Percentiles rank a stretch among this genome's conserved stretches.
Evolutionary conservation across 2,113 vertebrate species (phyloP).

Genomic region (Cebus imitator): DNA sequence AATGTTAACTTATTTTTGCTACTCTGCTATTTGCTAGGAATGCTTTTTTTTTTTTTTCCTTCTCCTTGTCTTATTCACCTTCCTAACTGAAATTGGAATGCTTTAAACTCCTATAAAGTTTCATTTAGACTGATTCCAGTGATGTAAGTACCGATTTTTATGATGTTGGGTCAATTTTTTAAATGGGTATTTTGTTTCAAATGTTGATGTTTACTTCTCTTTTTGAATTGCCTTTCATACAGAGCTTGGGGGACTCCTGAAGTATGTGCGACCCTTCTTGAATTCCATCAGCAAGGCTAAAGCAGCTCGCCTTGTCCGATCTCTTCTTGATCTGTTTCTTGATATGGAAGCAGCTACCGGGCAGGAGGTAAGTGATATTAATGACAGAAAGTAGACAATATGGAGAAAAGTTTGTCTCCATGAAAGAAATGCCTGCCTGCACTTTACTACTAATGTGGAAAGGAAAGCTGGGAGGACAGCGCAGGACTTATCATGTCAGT

Average conservation of each 20-base stretch:
- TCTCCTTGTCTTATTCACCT: no score
- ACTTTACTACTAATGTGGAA: conserved; percentile 7
- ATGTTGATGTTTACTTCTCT: conserved; percentile 29
- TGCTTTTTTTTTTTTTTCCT: background rate
- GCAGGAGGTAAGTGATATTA: conserved; percentile 90
- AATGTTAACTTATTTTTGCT: conserved; percentile 12
- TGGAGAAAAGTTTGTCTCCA: background rate
- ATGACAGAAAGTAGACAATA: background rate
- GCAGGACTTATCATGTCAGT: conserved; percentile 69
- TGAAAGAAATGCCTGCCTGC: conserved; percentile 49
- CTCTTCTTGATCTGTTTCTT: conserved; percentile 96
- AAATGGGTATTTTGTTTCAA: conserved; percentile 14
- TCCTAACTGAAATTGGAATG: background rate
- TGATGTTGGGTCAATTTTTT: background rate
- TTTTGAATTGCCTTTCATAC: conserved; percentile 29
- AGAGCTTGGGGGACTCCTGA: conserved; percentile 98
- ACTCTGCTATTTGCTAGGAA: background rate
- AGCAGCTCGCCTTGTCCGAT: conserved; percentile 95
- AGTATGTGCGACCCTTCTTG: conserved; percentile 97
- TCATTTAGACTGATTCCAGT: conserved; percentile 46
- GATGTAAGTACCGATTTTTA: conserved; percentile 4
- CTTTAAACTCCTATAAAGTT: conserved; percentile 18
- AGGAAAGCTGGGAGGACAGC: conserved; percentile 34
- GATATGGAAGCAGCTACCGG: conserved; percentile 99
- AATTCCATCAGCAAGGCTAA: conserved; percentile 97